phyloP scores from a whole-genome alignment of 2,797 vertebrate genomes.

The Cirrhinus molitorella region DNA sequence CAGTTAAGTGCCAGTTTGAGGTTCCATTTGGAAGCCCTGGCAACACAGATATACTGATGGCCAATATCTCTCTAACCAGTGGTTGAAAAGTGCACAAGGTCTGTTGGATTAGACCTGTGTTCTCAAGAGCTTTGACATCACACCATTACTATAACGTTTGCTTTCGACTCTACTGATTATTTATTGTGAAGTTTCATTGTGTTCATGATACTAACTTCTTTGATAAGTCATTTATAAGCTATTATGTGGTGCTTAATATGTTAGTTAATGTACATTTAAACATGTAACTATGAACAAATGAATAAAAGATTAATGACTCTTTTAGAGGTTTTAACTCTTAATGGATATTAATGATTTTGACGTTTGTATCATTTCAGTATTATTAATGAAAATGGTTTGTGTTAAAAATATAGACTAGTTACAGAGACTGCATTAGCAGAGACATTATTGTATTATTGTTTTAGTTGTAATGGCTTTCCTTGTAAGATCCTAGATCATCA shows the following conservation, averaged over 20 bases:
- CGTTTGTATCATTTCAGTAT: neutral
- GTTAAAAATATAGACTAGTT: neutral
- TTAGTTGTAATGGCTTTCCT: neutral
- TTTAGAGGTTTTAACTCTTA: too few relatives aligned
- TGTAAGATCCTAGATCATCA: neutral
- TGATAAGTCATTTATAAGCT: neutral
- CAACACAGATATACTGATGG: slow-evolving; percentile 53
- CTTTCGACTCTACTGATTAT: slow-evolving; percentile 27
- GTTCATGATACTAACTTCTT: neutral
- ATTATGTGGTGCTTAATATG: neutral
- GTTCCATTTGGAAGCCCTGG: slow-evolving; percentile 61
- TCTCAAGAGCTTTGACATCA: slow-evolving; percentile 49
- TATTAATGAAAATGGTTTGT: neutral
- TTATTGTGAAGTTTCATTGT: slow-evolving; percentile 3
- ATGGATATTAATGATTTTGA: neutral
- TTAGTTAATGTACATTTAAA: neutral
- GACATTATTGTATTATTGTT: neutral
- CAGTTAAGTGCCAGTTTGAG: slow-evolving; percentile 62
- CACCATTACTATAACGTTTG: slow-evolving; percentile 35
- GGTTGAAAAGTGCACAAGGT: slow-evolving; percentile 51
- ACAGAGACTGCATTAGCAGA: neutral
- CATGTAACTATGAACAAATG: neutral
- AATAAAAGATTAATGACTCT: neutral
- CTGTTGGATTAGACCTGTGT: slow-evolving; percentile 52
- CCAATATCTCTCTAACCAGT: slow-evolving; percentile 61